Conservation (phyloP, 2,113 vertebrate species). For the Laticauda colubrina region DNA sequence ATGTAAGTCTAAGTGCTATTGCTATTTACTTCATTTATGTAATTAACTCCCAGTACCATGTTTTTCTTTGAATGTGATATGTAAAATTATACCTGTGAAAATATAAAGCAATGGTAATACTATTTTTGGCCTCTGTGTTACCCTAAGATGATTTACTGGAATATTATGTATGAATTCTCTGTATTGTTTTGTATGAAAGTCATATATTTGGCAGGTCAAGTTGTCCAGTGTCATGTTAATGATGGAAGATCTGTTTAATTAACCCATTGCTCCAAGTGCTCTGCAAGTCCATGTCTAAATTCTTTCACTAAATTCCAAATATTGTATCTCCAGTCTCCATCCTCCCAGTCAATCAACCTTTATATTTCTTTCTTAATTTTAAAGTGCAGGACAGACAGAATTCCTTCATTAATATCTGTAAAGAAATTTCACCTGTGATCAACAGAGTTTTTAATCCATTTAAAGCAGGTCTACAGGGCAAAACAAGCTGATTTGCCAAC, state of each 20-base stretch:
- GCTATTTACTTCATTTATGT: neutral
- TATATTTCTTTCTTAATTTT: neutral
- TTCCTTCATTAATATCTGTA: neutral
- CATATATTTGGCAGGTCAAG: too few relatives aligned
- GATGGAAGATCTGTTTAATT: slow-evolving; percentile 7
- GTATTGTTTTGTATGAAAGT: too few relatives aligned
- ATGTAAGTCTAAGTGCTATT: too few relatives aligned
- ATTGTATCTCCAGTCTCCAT: neutral
- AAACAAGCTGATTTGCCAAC: neutral
- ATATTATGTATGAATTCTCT: too few relatives aligned
- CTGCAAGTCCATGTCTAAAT: neutral
- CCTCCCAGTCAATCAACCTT: neutral
- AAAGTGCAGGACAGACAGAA: neutral
- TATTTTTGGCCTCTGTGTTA: too few relatives aligned
- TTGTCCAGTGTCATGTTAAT: too few relatives aligned
- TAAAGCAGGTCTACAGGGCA: neutral
- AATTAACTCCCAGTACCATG: slow-evolving; percentile 3
- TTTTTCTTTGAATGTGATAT: neutral
- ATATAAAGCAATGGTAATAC: too few relatives aligned
- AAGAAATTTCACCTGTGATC: neutral
- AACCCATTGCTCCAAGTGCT: slow-evolving; percentile 19
- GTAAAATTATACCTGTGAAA: too few relatives aligned
- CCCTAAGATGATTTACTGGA: too few relatives aligned
- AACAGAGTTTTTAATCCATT: neutral
- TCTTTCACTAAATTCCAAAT: neutral